These are phyloP conservation scores for Oplegnathus fasciatus DNA, from an alignment of 2,113 vertebrate genomes.

Conservation along the genomic window DNA sequence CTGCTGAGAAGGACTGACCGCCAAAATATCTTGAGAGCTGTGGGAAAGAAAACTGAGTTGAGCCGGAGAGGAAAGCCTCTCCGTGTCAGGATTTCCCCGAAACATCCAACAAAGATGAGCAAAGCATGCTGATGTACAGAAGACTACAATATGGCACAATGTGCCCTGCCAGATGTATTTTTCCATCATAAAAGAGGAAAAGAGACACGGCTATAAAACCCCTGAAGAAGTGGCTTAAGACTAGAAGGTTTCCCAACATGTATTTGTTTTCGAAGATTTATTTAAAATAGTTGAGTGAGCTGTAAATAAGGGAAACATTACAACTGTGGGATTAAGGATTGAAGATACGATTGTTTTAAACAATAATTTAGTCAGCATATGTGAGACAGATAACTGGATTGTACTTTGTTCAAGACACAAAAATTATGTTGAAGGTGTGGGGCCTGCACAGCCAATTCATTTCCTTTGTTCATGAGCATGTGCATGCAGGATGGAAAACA, in stretches of 20 bases:
- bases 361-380: not conserved
- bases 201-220: not conserved
- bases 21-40: slow-evolving; percentile 41
- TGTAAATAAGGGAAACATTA: not conserved
- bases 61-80: slow-evolving; percentile 29
- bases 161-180: not conserved
- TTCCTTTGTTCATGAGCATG: not conserved
- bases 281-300: not conserved
- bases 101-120: slow-evolving; percentile 27
- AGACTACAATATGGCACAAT: not conserved
- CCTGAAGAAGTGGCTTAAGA: not conserved
- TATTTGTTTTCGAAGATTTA: not conserved
- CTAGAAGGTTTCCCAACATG: not conserved
- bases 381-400: not conserved
- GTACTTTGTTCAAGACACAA: not conserved
- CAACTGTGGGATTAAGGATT: not conserved
- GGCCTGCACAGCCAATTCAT: not conserved
- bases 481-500: slow-evolving; percentile 6
- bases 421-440: not conserved
- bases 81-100: slow-evolving; percentile 28
- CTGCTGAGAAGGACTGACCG: slow-evolving; percentile 24
- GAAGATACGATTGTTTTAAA: not conserved
- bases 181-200: not conserved
- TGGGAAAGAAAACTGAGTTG: slow-evolving; percentile 46
- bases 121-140: slow-evolving; percentile 13